Conservation (phyloP, 2,888 invertebrate species). For the Pyrrhia umbra region DNA sequence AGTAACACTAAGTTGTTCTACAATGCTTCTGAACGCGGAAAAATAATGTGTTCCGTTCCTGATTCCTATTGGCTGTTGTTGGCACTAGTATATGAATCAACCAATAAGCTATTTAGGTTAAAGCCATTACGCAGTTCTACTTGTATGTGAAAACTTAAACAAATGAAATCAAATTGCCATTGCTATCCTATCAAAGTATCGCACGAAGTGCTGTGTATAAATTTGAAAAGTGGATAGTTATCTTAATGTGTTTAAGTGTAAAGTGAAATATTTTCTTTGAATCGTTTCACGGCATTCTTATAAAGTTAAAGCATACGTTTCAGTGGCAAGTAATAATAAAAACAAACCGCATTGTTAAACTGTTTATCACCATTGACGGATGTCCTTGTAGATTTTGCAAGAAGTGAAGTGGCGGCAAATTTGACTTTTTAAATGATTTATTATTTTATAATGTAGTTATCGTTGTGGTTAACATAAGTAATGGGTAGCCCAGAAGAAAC, state of each 20-base stretch:
- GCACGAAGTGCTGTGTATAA: constrained; percentile 66
- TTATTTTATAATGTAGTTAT: constrained; percentile 74
- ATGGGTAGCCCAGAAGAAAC: constrained; percentile 86
- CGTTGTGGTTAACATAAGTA: constrained; percentile 63
- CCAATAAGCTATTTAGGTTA: constrained; percentile 50
- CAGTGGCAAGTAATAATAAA: constrained; percentile 59
- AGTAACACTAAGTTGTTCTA: constrained; percentile 32
- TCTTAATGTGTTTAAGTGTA: constrained; percentile 63
- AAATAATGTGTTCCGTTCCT: not conserved
- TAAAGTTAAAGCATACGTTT: constrained; percentile 41
- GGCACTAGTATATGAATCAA: not conserved
- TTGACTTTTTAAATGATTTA: constrained; percentile 78
- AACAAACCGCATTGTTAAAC: constrained; percentile 84
- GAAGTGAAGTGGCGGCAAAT: constrained; percentile 88
- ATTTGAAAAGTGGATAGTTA: constrained; percentile 66
- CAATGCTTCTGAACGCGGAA: constrained; percentile 9
- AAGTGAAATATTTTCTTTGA: constrained; percentile 56
- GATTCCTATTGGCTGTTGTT: constrained; percentile 32
- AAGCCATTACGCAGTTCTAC: constrained; percentile 8
- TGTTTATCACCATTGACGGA: constrained; percentile 89
- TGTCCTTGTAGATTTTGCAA: constrained; percentile 88
- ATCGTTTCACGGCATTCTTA: constrained; percentile 39
- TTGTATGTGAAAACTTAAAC: constrained; percentile 57
- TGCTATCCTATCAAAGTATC: constrained; percentile 68
- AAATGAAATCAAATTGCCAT: constrained; percentile 78